Base-by-base conservation (phyloP, 2,888 invertebrate genomes). In the Gisinianus flammeolus region DNA sequence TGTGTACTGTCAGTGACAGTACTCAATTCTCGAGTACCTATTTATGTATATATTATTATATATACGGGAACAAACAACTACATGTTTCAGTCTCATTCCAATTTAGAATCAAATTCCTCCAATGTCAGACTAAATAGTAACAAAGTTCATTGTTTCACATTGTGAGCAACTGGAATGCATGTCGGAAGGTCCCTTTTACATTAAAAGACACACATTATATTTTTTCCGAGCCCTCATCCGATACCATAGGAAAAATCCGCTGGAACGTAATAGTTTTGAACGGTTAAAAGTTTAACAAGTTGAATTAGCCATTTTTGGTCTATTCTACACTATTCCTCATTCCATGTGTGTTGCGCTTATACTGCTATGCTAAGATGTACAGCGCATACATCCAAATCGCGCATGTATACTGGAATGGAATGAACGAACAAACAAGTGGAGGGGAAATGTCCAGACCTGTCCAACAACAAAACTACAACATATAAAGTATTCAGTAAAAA, bases 141-240 rank as follows among this genome's bases (percentile, higher is more conserved):
- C 44, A 22, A 68, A 68, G 33, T 24, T 68, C 68, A 68, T 68
- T 68, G 68, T 68, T 68, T 68, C 68, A 68, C 68, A 68, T 68
- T 33, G 24, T 44, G 68, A 68, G 24, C 68, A 44, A 68, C 68
- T 68, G 68, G 68, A 35, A 68, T 44, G 68, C 44, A 68, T 19
- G 35, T 22, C n/a, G n/a, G 22, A 33, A 33, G n/a, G 33, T 33
- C 67, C n/a, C 10, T 22, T 67, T n/a, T 68, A 44, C 12, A 44
- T 24, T 24, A 12, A 68, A 33, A 19, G 19, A 44, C 44, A 44
- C 22, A 58, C 22, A n/a, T 64, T 26, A 26, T 16, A 16, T 64
- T 22, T 26, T 16, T 12, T 28, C 6, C 16, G 67, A 22, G 22
- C n/a, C 26, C 66, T 2, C 12, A 16, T 28, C 8, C 19, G n/a